phyloP scores from a whole-genome alignment of 2,113 vertebrate genomes.

The Aleadryas rufinucha region DNA sequence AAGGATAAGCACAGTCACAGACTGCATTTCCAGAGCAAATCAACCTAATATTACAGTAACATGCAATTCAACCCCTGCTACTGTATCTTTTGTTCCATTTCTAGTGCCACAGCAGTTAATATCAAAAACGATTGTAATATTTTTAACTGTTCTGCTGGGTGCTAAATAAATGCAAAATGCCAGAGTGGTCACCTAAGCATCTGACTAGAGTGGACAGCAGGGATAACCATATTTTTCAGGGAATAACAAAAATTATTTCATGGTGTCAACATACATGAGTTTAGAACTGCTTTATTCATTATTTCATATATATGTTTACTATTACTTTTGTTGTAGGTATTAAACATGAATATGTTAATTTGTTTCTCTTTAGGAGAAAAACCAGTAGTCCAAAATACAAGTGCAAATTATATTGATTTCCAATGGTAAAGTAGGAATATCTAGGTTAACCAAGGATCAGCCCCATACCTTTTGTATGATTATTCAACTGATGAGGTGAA shows the following conservation, averaged over 20 bases:
- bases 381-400: background rate
- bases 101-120: background rate
- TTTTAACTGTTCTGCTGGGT: background rate
- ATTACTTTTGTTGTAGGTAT: background rate
- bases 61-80: background rate
- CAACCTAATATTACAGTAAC: background rate
- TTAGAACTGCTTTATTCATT: background rate
- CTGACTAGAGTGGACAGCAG: background rate
- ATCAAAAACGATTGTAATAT: background rate
- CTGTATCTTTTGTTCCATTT: background rate
- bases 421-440: background rate
- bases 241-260: background rate
- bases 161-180: background rate
- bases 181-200: background rate
- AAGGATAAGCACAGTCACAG: background rate
- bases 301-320: background rate
- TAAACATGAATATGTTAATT: background rate
- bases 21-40: background rate
- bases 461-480: background rate
- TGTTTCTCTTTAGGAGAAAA: background rate
- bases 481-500: background rate
- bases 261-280: background rate
- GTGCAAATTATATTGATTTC: background rate
- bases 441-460: background rate
- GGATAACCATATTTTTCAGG: background rate